Evolutionary conservation across 92 coral and sea anemone genomes (phyloP).

Genomic region (Siderastrea radians): DNA sequence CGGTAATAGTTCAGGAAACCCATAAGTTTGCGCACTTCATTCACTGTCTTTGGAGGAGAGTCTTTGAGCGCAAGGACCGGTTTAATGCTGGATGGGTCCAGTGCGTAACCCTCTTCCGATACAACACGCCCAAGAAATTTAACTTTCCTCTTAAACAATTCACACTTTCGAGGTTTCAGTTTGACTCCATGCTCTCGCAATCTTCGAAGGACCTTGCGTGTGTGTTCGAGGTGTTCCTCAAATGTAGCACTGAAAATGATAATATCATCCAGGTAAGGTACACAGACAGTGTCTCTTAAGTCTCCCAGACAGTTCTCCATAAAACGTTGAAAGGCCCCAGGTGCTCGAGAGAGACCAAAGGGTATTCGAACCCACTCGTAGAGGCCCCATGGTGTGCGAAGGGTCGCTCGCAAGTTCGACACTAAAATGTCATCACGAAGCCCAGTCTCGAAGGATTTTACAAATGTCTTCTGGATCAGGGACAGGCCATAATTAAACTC

Average conservation of each 20-base stretch:
- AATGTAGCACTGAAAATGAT: too few relatives aligned
- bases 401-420: constrained; percentile 27
- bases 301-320: constrained; percentile 69
- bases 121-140: constrained; percentile 69
- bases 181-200: constrained; percentile 65
- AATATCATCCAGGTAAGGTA: too few relatives aligned
- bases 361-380: constrained; percentile 79
- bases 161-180: constrained; percentile 65
- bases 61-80: constrained; percentile 58
- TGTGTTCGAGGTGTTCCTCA: too few relatives aligned
- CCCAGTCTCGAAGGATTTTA: constrained; percentile 71
- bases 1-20: constrained; percentile 74
- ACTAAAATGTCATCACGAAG: constrained; percentile 58
- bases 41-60: constrained; percentile 68
- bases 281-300: too few relatives aligned
- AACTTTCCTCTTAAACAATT: constrained; percentile 62
- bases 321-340: constrained; percentile 70
- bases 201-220: too few relatives aligned
- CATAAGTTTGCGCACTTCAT: constrained; percentile 66
- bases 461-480: constrained; percentile 67
- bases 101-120: constrained; percentile 54
- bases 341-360: constrained; percentile 68
- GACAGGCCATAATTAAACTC: constrained; percentile 69
- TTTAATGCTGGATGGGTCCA: constrained; percentile 61
- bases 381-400: constrained; percentile 67